phyloP scores from a whole-genome alignment of 1,140 invertebrate species.

The Bombus waltoni region DNA sequence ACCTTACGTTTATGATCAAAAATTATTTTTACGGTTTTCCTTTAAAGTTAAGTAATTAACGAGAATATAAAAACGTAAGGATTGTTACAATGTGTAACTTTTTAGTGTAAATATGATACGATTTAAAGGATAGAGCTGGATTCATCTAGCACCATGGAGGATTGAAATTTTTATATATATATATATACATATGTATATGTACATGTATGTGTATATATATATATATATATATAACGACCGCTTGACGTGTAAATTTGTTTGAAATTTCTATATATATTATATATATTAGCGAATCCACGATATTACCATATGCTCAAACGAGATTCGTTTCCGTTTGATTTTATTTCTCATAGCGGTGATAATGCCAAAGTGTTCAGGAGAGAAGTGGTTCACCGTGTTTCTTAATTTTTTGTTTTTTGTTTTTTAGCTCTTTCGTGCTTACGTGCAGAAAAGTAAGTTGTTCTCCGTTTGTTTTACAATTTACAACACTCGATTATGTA shows the following conservation, averaged over 20 bases:
- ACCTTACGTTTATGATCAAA: slow-evolving; percentile 59
- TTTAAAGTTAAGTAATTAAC: slow-evolving; percentile 44
- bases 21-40: slow-evolving; percentile 66
- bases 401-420: not conserved
- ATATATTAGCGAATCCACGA: slow-evolving; percentile 23
- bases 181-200: slow-evolving; percentile 17
- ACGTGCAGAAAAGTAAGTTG: not conserved
- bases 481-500: not conserved
- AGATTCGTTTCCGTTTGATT: slow-evolving; percentile 28
- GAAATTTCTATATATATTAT: slow-evolving; percentile 47
- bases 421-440: slow-evolving; percentile 12
- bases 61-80: slow-evolving; percentile 26
- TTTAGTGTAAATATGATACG: slow-evolving; percentile 71
- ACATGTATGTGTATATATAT: not conserved
- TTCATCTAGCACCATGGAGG: slow-evolving; percentile 47
- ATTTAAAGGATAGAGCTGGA: slow-evolving; percentile 46
- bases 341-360: slow-evolving; percentile 31
- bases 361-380: slow-evolving; percentile 55
- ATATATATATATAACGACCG: slow-evolving; percentile 25
- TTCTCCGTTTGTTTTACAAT: not conserved
- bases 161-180: slow-evolving; percentile 31
- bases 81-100: slow-evolving; percentile 47
- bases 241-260: slow-evolving; percentile 63
- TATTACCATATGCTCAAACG: slow-evolving; percentile 20
- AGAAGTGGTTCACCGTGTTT: slow-evolving; percentile 39